A percentile compares a stretch with the other conserved stretches of the same genome.
phyloP scores from a whole-genome alignment of 2,797 vertebrate species.

The Mergus octosetaceus region DNA sequence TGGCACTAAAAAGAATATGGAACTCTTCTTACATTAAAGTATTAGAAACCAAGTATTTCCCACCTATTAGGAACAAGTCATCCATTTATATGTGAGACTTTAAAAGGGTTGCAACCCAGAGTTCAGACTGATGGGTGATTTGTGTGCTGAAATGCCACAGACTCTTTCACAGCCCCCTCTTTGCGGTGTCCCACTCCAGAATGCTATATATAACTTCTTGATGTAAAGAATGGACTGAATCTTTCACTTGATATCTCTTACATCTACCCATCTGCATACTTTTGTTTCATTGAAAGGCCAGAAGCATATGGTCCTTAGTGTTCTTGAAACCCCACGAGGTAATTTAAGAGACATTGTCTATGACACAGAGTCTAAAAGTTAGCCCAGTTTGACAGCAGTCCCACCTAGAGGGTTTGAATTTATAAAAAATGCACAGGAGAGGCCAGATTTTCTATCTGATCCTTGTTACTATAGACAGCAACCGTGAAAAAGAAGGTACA shows the following conservation, averaged over 20 bases:
- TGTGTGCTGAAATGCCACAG: not conserved
- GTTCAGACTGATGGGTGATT: not conserved
- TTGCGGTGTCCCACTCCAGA: not conserved
- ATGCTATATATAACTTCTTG: not conserved
- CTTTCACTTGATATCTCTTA: not conserved
- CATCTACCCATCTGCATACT: not conserved
- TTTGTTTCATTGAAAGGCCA: not conserved
- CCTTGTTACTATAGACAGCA: not conserved
- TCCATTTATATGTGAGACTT: not conserved
- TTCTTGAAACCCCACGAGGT: not conserved
- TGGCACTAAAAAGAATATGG: not conserved
- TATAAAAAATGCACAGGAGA: not conserved
- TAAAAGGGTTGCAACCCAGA: not conserved
- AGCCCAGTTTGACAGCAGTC: not conserved
- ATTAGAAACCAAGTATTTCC: not conserved
- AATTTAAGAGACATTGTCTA: not conserved
- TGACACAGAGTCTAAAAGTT: not conserved
- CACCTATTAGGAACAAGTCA: not conserved
- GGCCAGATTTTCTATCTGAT: not conserved
- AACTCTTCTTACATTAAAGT: not conserved
- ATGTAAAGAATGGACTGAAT: not conserved
- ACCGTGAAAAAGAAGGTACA: not conserved
- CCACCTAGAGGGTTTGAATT: not conserved
- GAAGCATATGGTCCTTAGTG: not conserved
- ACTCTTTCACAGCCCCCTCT: not conserved